Conservation (phyloP, 2,888 invertebrate species). For the Plebejus argus region DNA sequence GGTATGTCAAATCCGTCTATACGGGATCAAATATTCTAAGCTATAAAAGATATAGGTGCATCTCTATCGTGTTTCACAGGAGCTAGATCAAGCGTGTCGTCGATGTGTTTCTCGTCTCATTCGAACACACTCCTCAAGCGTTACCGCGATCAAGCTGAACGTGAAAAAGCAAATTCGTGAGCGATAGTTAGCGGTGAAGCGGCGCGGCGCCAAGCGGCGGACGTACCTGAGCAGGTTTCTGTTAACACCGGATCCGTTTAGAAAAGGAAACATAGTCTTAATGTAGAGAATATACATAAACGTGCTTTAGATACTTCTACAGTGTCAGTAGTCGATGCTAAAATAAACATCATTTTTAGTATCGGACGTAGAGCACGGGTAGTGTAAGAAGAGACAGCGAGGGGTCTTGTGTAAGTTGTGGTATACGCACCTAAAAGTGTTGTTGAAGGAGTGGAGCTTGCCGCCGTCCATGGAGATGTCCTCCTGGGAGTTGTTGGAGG, state of each 20-base stretch:
- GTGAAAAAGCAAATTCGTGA: conserved; percentile 67
- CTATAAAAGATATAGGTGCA: conserved; percentile 29
- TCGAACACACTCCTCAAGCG: conserved; percentile 53
- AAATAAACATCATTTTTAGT: conserved; percentile 29
- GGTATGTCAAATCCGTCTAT: not conserved
- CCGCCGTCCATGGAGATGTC: conserved; percentile 90
- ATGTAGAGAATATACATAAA: conserved; percentile 48
- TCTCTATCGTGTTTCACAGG: conserved; percentile 32
- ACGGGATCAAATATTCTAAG: conserved; percentile 23
- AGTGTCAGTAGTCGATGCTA: conserved; percentile 31
- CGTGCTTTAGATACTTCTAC: conserved; percentile 41
- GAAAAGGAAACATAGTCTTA: conserved; percentile 69
- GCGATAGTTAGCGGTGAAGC: conserved; percentile 61
- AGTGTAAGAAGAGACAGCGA: conserved; percentile 25
- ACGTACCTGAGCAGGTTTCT: conserved; percentile 80
- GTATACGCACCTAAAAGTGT: conserved; percentile 85
- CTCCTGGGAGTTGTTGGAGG: conserved; percentile 89
- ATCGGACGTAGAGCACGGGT: conserved; percentile 40
- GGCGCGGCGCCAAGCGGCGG: conserved; percentile 65
- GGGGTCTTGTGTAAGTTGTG: not conserved
- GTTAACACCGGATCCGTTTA: conserved; percentile 74
- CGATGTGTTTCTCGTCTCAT: conserved; percentile 53
- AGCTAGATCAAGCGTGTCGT: conserved; percentile 47
- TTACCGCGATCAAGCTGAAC: conserved; percentile 58
- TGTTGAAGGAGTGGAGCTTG: conserved; percentile 91